Evolutionary conservation across 2,888 invertebrate species (phyloP), one percentile per base, ranked within the genome.

Genomic region (Lepidonotus clava): DNA sequence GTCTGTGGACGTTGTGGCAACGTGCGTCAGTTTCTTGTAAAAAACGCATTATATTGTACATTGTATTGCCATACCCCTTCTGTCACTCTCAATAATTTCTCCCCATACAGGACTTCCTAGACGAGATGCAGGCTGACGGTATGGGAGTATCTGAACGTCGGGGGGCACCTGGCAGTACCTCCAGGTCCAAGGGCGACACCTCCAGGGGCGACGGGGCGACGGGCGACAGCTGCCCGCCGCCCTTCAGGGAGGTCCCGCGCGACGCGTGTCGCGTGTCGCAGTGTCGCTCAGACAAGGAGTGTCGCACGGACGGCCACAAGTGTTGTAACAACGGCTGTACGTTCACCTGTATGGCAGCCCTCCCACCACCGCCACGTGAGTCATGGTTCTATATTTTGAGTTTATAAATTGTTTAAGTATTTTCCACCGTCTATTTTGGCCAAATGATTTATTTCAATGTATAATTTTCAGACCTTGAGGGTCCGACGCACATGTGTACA

Each of bases 321-420:
- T 85, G 85, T 28, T 85, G 85, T 51, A 41, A 85, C 51, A 85
- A 85, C 28, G 85, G 85, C 1, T 85, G 85, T 28, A 76, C 38
- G n/a, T 85, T 85, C 51, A 76, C 85, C 21, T 85, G 85, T 38
- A 71, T 85, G 76, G 46, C 34, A 0, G 51, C 85, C 46, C 71
- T 85, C 32, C 71, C 76, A 11, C 76, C 85, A 0, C 85, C 76
- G 0, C 67, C 84, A 40, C 38, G 84, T 84, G 36, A 83, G 83
- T 83, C 1, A 34, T 6, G 4, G 38, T n/a, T n/a, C n/a, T n/a
- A n/a, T n/a, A n/a, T n/a, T n/a, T n/a, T n/a, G n/a, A n/a, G n/a
- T n/a, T n/a, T n/a, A n/a, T n/a, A n/a, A n/a, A n/a, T n/a, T n/a
- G n/a, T n/a, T n/a, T n/a, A n/a, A n/a, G n/a, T n/a, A n/a, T n/a